Evolutionary conservation across 2,888 invertebrate species (phyloP).

Genomic region (Chrysolina americana): DNA sequence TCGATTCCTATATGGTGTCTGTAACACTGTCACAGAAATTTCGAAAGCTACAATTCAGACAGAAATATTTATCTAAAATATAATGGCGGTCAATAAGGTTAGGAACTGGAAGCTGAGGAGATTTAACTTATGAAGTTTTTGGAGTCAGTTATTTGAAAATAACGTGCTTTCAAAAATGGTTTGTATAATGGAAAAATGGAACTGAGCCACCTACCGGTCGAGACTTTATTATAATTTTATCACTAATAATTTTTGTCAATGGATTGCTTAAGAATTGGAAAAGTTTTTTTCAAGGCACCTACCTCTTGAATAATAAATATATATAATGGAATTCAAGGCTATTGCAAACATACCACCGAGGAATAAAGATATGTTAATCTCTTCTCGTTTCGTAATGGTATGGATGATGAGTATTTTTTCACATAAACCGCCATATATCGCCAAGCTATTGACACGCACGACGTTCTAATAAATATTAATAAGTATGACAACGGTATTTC

Average conservation of each 20-base stretch:
- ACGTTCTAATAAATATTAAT: slow-evolving; percentile 16
- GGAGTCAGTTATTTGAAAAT: too few species aligned
- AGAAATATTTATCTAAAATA: too few species aligned
- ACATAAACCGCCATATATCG: slow-evolving; percentile 7
- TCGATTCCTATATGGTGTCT: too few species aligned
- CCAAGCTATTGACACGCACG: slow-evolving; percentile 22
- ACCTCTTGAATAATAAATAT: background rate
- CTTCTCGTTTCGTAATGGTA: background rate
- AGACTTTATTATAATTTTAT: background rate
- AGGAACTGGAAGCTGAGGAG: too few species aligned
- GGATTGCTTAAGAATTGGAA: background rate
- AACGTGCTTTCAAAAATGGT: too few species aligned
- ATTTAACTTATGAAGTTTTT: too few species aligned
- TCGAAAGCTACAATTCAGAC: too few species aligned
- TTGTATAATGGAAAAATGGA: background rate
- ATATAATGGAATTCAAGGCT: background rate
- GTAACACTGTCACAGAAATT: too few species aligned
- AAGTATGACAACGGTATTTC: slow-evolving; percentile 7
- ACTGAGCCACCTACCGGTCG: too few species aligned
- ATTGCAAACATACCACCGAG: slow-evolving; percentile 8
- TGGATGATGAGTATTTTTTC: background rate
- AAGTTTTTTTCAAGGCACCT: background rate
- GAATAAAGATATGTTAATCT: slow-evolving; percentile 7
- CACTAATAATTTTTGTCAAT: background rate
- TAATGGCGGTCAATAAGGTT: too few species aligned